Evolutionary conservation across 64 coral and sea anemone species (phyloP).

Genomic region (Stylophora pistillata): DNA sequence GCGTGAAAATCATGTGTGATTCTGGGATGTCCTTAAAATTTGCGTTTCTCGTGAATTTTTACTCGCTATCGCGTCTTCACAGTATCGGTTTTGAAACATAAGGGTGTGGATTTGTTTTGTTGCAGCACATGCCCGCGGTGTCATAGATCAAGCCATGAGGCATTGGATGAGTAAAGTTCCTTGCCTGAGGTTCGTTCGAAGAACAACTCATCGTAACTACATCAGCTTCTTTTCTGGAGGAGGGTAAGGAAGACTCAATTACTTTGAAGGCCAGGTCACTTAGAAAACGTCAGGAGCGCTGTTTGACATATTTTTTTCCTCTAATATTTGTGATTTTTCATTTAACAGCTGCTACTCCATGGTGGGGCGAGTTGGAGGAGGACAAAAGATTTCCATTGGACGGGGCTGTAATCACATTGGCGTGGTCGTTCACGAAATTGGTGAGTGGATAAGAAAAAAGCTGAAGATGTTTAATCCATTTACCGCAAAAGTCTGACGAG

Average conservation of each 20-base stretch:
- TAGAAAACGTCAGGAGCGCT: too few species aligned
- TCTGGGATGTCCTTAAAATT: too few species aligned
- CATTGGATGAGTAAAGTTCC: constrained; percentile 76
- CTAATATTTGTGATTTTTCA: neutral
- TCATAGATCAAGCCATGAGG: constrained; percentile 57
- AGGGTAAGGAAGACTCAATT: constrained; percentile 38
- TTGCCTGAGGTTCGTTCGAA: constrained; percentile 58
- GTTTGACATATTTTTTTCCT: neutral
- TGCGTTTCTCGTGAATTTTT: too few species aligned
- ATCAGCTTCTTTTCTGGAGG: constrained; percentile 75
- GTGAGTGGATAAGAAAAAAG: constrained; percentile 8
- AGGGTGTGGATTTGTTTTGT: neutral
- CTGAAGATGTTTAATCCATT: neutral
- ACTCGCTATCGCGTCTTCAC: too few species aligned
- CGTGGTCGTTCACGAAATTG: constrained; percentile 80
- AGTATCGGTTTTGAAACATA: neutral
- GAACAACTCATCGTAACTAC: constrained; percentile 15
- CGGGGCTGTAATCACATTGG: constrained; percentile 66
- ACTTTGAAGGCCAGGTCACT: too few species aligned
- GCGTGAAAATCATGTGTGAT: too few species aligned
- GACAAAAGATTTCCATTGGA: constrained; percentile 81
- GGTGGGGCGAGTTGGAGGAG: constrained; percentile 56
- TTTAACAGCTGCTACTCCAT: constrained; percentile 70
- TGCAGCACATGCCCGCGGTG: constrained; percentile 47
- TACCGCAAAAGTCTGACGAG: too few species aligned